phyloP scores from a whole-genome alignment of 2,113 vertebrate species.

The Arizona elegans region DNA sequence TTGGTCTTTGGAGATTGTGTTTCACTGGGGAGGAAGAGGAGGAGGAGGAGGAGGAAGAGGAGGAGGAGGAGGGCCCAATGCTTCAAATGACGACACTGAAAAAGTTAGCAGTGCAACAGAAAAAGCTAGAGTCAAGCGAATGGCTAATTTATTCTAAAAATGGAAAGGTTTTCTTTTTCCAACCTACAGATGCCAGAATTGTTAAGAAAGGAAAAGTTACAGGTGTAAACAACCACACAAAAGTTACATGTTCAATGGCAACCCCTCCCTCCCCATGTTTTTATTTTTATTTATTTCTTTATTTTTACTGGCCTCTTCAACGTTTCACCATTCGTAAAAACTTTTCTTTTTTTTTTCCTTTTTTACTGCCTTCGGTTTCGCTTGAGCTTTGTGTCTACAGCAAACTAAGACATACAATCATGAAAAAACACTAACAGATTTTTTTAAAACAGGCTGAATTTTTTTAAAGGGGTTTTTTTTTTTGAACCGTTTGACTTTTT shows the following conservation, averaged over 20 bases:
- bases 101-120: constrained; percentile 51
- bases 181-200: constrained; percentile 59
- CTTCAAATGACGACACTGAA: neutral
- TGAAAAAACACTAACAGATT: constrained; percentile 56
- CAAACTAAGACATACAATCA: constrained; percentile 54
- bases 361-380: constrained; percentile 50
- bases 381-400: constrained; percentile 56
- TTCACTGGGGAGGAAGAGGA: neutral
- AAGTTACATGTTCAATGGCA: constrained; percentile 61
- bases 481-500: constrained; percentile 20
- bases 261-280: constrained; percentile 11
- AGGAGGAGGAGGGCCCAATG: neutral
- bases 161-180: constrained; percentile 46
- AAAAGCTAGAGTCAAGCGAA: constrained; percentile 53
- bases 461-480: neutral
- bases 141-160: constrained; percentile 67
- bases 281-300: neutral
- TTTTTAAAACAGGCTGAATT: constrained; percentile 31
- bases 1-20: neutral
- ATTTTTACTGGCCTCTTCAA: constrained; percentile 64
- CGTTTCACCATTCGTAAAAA: constrained; percentile 64
- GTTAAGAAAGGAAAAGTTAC: constrained; percentile 55
- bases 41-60: neutral
- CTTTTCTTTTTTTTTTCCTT: constrained; percentile 33
- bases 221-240: constrained; percentile 68